Evolutionary conservation across 2,888 invertebrate genomes (phyloP).

Genomic region (Ectemnius continuus): DNA sequence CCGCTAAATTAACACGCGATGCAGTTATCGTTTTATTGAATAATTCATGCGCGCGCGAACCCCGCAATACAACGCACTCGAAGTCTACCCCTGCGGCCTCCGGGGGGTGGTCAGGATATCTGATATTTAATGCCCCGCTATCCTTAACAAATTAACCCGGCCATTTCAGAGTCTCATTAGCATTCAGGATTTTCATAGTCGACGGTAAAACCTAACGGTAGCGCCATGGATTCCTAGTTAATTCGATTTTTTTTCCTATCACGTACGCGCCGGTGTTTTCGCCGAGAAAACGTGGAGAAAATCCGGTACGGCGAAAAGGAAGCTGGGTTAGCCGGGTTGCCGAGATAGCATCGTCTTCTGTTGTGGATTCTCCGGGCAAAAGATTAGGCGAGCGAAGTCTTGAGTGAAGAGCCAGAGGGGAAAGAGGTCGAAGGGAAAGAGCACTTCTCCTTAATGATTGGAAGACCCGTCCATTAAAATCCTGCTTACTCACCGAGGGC

Average conservation of each 20-base stretch:
- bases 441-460: constrained; percentile 57
- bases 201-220: too few relatives aligned
- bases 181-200: neutral
- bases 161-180: constrained; percentile 1
- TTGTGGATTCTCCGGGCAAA: constrained; percentile 20
- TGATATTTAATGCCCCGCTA: constrained; percentile 46
- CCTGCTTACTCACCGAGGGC: constrained; percentile 57
- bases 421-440: constrained; percentile 37
- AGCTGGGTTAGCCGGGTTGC: neutral
- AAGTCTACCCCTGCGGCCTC: neutral
- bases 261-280: neutral
- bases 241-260: too few relatives aligned
- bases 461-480: constrained; percentile 60
- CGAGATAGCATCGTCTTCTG: constrained; percentile 40
- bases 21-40: constrained; percentile 63
- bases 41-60: constrained; percentile 50
- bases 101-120: neutral
- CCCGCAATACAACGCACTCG: constrained; percentile 20
- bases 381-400: constrained; percentile 44
- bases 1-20: constrained; percentile 62
- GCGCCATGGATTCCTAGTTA: too few relatives aligned
- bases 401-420: neutral
- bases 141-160: constrained; percentile 51
- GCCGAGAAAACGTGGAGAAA: too few relatives aligned
- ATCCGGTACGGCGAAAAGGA: too few relatives aligned